These are phyloP conservation scores for Phenacoccus solenopsis DNA, from an alignment of 1,140 invertebrate species.

Conservation along the genomic window DNA sequence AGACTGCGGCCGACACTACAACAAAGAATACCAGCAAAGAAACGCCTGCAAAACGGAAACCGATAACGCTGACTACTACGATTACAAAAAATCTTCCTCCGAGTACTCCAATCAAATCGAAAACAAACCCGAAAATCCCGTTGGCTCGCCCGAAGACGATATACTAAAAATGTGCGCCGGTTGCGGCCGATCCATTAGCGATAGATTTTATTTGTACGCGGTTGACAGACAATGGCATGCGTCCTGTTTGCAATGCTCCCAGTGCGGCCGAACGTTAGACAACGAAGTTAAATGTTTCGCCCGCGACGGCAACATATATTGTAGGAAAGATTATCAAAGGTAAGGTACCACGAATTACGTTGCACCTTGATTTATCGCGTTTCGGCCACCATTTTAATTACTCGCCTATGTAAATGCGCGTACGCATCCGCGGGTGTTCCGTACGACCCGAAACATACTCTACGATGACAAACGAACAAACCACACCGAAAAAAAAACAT, in stretches of 20 bases:
- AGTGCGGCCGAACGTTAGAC: constrained; percentile 79
- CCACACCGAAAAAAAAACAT: too few species aligned
- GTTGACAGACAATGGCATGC: constrained; percentile 89
- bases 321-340: constrained; percentile 96
- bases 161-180: constrained; percentile 53
- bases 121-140: background rate
- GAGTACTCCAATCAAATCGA: constrained; percentile 26
- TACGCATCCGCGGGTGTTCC: too few species aligned
- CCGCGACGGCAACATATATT: constrained; percentile 87
- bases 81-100: constrained; percentile 22
- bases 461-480: too few species aligned
- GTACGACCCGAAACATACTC: too few species aligned
- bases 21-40: background rate
- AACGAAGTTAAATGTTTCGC: constrained; percentile 87
- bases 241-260: constrained; percentile 78
- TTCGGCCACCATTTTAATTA: too few species aligned
- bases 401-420: too few species aligned
- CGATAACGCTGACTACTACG: background rate
- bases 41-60: background rate
- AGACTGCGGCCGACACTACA: constrained; percentile 6
- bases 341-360: constrained; percentile 47
- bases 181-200: constrained; percentile 68
- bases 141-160: constrained; percentile 28
- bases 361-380: background rate
- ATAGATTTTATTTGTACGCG: constrained; percentile 74